Evolutionary conservation across 2,113 vertebrate species (phyloP).

Genomic region (Columbina picui): DNA sequence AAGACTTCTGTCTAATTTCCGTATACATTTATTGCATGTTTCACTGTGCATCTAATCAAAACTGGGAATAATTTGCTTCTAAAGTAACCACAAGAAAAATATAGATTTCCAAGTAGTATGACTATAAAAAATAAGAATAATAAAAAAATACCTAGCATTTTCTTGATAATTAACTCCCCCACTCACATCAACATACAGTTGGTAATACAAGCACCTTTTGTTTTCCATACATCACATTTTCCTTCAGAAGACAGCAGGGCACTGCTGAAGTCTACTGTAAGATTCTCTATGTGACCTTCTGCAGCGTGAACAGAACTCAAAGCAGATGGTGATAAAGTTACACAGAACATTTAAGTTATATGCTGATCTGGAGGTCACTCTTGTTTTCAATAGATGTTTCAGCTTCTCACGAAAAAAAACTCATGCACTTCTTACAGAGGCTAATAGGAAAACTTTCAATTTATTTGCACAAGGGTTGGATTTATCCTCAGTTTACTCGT

Average conservation of each 20-base stretch:
- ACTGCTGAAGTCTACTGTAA: neutral
- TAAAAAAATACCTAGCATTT: neutral
- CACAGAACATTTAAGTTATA: neutral
- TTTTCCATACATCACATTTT: neutral
- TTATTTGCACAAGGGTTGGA: neutral
- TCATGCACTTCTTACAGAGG: neutral
- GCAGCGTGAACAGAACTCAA: neutral
- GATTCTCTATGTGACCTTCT: neutral
- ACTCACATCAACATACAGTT: neutral
- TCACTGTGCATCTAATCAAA: neutral
- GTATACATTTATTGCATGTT: neutral
- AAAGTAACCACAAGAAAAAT: neutral
- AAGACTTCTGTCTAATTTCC: neutral
- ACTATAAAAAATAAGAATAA: neutral
- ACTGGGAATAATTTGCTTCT: neutral
- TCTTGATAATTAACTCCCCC: neutral
- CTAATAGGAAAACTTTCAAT: neutral
- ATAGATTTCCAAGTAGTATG: neutral
- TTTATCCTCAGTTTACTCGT: neutral
- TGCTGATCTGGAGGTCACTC: constrained; percentile 7
- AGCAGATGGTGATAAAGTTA: constrained; percentile 21
- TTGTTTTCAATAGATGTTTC: constrained; percentile 28
- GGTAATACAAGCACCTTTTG: neutral
- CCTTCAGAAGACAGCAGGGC: constrained; percentile 4
- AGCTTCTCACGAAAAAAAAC: neutral